Percentiles rank a stretch among this genome's conserved stretches.
These are phyloP conservation scores for Bovichtus diacanthus DNA, from an alignment of 2,797 vertebrate genomes.

Conservation along the genomic window DNA sequence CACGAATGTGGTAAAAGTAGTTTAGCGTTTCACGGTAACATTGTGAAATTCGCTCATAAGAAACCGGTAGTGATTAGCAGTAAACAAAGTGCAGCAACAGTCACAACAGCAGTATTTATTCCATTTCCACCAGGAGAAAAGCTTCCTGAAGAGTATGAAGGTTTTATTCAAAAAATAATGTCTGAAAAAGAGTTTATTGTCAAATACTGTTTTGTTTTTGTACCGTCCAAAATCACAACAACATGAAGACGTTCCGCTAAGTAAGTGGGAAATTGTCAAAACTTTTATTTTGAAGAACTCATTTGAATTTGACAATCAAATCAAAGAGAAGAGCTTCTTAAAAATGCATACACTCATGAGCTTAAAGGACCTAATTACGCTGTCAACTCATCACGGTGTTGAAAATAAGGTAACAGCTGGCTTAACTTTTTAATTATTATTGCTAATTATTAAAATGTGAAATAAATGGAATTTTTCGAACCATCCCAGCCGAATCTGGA, in stretches of 20 bases:
- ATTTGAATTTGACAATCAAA: conserved; percentile 5
- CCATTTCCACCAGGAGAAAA: background rate
- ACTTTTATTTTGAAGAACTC: background rate
- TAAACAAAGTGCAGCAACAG: background rate
- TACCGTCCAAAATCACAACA: background rate
- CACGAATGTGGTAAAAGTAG: background rate
- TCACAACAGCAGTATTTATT: background rate
- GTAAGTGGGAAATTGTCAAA: background rate
- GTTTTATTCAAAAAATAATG: background rate
- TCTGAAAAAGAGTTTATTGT: background rate
- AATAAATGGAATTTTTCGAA: background rate
- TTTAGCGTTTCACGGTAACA: background rate
- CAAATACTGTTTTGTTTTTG: conserved; percentile 3
- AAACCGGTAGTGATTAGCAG: background rate
- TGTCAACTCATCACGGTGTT: background rate
- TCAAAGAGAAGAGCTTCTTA: background rate
- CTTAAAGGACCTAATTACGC: background rate
- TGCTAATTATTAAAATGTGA: background rate
- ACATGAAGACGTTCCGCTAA: background rate
- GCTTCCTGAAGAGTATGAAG: background rate
- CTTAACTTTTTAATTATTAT: too few species aligned
- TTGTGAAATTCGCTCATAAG: background rate
- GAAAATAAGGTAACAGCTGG: conserved; percentile 10
- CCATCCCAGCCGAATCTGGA: background rate
- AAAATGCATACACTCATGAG: background rate